Conservation (phyloP, 2,113 vertebrate genomes). For the Thamnophis sirtalis region DNA sequence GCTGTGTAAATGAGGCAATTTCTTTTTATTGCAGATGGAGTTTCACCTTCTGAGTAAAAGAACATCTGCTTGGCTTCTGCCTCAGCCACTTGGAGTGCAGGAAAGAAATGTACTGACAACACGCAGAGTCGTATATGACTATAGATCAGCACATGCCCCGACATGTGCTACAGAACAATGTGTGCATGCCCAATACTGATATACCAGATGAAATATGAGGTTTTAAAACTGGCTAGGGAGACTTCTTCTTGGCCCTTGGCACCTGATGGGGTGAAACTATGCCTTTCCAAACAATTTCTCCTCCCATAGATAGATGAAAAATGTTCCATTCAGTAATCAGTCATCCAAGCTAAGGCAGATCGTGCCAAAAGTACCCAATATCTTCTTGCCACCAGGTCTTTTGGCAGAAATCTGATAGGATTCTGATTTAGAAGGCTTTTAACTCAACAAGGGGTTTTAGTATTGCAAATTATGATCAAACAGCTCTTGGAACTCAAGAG, state of each 20-base stretch:
- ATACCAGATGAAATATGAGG: constrained; percentile 31
- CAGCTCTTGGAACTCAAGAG: constrained; percentile 23
- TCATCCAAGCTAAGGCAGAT: constrained; percentile 37
- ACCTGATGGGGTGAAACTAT: constrained; percentile 8
- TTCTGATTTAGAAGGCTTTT: constrained; percentile 43
- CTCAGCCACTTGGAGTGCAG: background rate
- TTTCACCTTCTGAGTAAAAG: constrained; percentile 66
- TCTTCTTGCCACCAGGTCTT: constrained; percentile 46
- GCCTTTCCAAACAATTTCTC: background rate
- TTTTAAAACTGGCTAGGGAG: constrained; percentile 15
- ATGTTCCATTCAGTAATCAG: constrained; percentile 30
- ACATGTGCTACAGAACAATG: constrained; percentile 33
- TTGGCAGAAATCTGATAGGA: constrained; percentile 30
- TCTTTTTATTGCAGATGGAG: constrained; percentile 59
- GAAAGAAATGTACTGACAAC: constrained; percentile 47
- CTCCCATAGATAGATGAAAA: constrained; percentile 49
- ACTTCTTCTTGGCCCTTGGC: constrained; percentile 5
- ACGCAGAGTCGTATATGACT: background rate
- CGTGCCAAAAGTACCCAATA: constrained; percentile 30
- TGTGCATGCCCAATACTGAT: constrained; percentile 3
- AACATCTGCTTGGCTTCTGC: constrained; percentile 58
- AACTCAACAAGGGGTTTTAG: constrained; percentile 17
- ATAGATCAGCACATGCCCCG: constrained; percentile 36
- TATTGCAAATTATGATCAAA: constrained; percentile 33
- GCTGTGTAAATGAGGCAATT: constrained; percentile 42